A percentile compares a stretch with the other conserved stretches of the same genome.
Conservation (phyloP, 2,113 vertebrate genomes). For the Pseudopipra pipra region DNA sequence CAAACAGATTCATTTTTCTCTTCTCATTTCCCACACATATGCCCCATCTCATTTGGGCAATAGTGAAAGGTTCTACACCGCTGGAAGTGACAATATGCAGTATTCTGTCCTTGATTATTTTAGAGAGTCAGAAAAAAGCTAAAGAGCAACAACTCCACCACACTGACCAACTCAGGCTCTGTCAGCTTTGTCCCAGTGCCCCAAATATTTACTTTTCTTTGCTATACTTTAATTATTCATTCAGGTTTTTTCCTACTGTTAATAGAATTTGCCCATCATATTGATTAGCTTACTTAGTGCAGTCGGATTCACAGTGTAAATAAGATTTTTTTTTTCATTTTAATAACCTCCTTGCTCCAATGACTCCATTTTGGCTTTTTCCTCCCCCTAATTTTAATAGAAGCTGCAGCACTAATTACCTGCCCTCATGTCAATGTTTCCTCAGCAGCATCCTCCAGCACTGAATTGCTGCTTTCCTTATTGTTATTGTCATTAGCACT, state of each 20-base stretch:
- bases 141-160: background rate
- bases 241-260: background rate
- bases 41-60: background rate
- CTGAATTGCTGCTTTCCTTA: slow-evolving; percentile 1
- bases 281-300: slow-evolving; percentile 56
- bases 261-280: slow-evolving; percentile 44
- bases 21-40: background rate
- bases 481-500: slow-evolving; percentile 34
- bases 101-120: background rate
- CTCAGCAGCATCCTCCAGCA: slow-evolving; percentile 4
- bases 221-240: background rate
- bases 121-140: background rate
- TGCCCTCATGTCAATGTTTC: slow-evolving; percentile 41
- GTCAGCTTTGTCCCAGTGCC: background rate
- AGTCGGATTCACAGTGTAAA: slow-evolving; percentile 30
- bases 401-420: slow-evolving; percentile 56
- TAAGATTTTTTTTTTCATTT: background rate
- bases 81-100: background rate
- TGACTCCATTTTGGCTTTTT: background rate
- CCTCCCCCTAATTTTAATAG: slow-evolving; percentile 31
- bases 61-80: background rate
- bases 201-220: slow-evolving; percentile 38
- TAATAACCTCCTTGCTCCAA: slow-evolving; percentile 36
- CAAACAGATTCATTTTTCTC: background rate
- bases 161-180: background rate